Evolutionary conservation across 2,888 invertebrate species (phyloP).

Genomic region (Mystacides longicornis): DNA sequence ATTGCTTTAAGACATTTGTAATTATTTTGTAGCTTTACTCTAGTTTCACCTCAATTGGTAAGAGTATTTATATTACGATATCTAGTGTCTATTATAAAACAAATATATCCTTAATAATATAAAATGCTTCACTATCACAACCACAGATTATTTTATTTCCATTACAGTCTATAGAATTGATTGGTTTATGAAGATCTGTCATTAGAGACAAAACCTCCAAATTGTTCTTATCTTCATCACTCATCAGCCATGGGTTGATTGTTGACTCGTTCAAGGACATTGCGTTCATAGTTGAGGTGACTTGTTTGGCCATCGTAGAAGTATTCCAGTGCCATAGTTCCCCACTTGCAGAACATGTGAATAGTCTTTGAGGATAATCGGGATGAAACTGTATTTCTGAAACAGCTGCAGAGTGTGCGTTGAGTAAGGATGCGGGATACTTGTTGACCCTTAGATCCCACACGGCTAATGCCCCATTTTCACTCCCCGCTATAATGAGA

Average conservation of each 20-base stretch:
- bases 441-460: constrained; percentile 85
- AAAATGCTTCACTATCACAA: constrained; percentile 83
- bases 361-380: constrained; percentile 74
- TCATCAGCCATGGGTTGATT: constrained; percentile 57
- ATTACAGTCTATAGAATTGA: constrained; percentile 76
- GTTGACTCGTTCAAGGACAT: constrained; percentile 28
- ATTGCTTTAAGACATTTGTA: too few relatives aligned
- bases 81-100: too few relatives aligned
- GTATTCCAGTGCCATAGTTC: constrained; percentile 89
- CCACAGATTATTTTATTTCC: constrained; percentile 71
- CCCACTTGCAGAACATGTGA: constrained; percentile 73
- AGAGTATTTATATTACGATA: too few relatives aligned
- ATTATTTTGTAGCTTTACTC: too few relatives aligned
- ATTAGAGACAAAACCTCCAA: constrained; percentile 69
- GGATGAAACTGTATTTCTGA: constrained; percentile 86
- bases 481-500: constrained; percentile 73
- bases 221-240: constrained; percentile 58
- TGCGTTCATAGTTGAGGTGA: constrained; percentile 33
- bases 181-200: constrained; percentile 64
- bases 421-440: constrained; percentile 74
- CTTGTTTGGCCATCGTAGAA: constrained; percentile 42
- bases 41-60: too few relatives aligned
- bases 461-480: constrained; percentile 78
- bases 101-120: constrained; percentile 63
- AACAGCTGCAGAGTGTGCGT: constrained; percentile 67